Conservation (phyloP, 2,797 vertebrate genomes). For the Eulemur coronatus region DNA sequence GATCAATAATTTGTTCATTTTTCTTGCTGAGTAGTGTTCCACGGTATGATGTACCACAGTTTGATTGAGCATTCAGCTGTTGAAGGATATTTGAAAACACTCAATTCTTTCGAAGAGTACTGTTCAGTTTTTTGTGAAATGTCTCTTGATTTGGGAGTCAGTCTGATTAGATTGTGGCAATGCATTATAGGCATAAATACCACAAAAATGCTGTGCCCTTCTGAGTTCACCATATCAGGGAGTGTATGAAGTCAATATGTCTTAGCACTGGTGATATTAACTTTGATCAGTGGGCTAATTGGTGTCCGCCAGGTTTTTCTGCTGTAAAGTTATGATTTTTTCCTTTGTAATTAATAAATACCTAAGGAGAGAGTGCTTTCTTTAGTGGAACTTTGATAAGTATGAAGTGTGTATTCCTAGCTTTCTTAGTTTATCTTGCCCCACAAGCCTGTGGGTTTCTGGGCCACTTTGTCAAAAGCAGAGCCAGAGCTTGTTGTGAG, state of each 20-base stretch:
- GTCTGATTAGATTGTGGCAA: not conserved
- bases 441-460: not conserved
- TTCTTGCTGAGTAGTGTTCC: not conserved
- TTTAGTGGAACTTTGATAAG: not conserved
- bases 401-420: not conserved
- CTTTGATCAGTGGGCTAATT: not conserved
- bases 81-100: not conserved
- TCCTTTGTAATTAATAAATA: not conserved
- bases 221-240: not conserved
- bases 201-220: not conserved
- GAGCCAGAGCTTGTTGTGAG: not conserved
- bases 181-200: not conserved
- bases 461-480: not conserved
- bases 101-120: not conserved
- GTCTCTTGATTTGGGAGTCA: not conserved
- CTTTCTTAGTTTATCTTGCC: not conserved
- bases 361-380: not conserved
- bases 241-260: not conserved
- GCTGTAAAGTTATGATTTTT: not conserved
- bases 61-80: not conserved
- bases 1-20: not conserved
- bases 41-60: not conserved
- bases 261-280: not conserved
- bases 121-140: not conserved
- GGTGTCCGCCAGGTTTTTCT: not conserved